phyloP scores from a whole-genome alignment of 2,888 invertebrate genomes.

The Odontothrips loti region DNA sequence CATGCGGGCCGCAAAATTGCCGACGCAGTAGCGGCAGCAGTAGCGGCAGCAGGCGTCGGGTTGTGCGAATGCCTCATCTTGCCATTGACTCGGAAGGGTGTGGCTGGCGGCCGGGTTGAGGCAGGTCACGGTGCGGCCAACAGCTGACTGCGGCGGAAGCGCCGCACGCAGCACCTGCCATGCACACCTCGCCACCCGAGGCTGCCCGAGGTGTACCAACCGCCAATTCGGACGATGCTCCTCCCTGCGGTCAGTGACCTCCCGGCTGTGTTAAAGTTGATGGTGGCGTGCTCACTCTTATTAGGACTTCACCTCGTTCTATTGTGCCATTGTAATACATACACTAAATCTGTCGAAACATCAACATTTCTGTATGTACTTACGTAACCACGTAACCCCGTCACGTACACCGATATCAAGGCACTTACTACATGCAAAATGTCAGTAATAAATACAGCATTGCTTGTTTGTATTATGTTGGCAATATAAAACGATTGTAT shows the following conservation, averaged over 20 bases:
- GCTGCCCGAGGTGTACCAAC: background rate
- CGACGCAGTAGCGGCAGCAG: background rate
- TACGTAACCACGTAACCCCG: no score
- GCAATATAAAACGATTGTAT: no score
- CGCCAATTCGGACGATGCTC: background rate
- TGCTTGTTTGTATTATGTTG: no score
- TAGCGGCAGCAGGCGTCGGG: background rate
- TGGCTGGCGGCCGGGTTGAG: background rate
- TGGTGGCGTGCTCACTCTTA: no score
- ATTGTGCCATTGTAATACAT: no score
- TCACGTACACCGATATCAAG: no score
- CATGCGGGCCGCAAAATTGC: slow-evolving; percentile 13
- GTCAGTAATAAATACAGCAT: no score
- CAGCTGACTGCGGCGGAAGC: slow-evolving; percentile 4
- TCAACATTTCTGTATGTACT: no score
- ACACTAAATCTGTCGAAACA: no score
- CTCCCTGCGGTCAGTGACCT: background rate
- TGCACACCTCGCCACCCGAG: background rate
- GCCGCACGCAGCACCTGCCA: background rate
- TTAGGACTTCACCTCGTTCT: no score
- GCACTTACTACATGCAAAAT: no score
- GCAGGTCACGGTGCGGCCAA: slow-evolving; percentile 1
- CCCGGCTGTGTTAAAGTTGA: background rate
- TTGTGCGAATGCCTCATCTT: background rate
- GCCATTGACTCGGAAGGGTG: background rate